Base-by-base conservation (phyloP, 2,797 vertebrate genomes). In the Centropyge bicolor region DNA sequence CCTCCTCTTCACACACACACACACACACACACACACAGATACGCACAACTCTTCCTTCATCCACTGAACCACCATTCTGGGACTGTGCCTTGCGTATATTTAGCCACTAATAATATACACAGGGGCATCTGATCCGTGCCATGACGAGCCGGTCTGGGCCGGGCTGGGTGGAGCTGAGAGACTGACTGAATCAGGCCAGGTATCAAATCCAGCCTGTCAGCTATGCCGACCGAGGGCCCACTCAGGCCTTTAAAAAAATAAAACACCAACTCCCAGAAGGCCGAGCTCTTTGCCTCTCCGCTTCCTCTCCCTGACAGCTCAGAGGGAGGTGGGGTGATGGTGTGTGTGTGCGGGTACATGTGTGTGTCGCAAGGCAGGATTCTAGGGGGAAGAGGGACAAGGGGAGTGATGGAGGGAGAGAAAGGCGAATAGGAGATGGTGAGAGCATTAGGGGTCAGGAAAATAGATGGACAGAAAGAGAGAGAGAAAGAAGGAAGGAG, bases 121-220 rank as follows among this genome's bases (percentile, higher is more conserved):
- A 64, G 66, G 85, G 88, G 80, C 61, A 76, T 84, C 14, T 54
- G 86, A 84, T 86, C 76, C 24, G 22, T 72, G 86, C 80, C 70
- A 62, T 80, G 82, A 83, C 41, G 61, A 80, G 74, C 72, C 43
- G 88, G 76, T 75, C 77, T 14, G 89, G 76, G 77, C 77, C 9
- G 59, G 49, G 74, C 55, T 31, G 80, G 70, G 80, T 19, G 24
- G 77, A 72, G 81, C 81, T 43, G 65, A 76, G 55, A 88, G 91
- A 93, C 73, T 94, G 93, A 94, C 92, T 91, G 93, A 94, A 93
- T 93, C 87, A 92, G 93, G 93, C 89, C 93, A 94, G 92, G 88
- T 89, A 93, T 94, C 91, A 94, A 87, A 91, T 81, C 79, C 77
- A 77, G 84, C 78, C 88, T 90, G 92, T 92, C 93, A 92, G 79